phyloP scores from a whole-genome alignment of 2,888 invertebrate species.

The Calliopum simillimum region DNA sequence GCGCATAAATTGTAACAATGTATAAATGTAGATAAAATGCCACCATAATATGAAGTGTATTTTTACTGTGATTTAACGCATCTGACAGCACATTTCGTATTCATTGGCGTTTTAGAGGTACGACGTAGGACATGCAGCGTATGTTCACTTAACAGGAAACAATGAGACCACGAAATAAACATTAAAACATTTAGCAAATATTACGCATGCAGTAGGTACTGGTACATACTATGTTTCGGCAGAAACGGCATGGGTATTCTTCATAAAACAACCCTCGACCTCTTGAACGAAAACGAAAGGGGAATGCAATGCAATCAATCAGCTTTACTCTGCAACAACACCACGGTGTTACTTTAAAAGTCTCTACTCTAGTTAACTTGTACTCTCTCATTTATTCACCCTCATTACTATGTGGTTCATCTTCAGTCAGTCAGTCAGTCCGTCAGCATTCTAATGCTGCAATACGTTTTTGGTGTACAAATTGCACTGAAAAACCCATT shows the following conservation, averaged over 20 bases:
- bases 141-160: slow-evolving; percentile 62
- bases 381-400: neutral
- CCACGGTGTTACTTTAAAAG: too few relatives aligned
- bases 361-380: neutral
- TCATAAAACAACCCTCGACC: neutral
- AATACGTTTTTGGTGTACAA: slow-evolving; percentile 65
- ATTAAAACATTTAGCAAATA: slow-evolving; percentile 34
- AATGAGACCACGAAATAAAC: slow-evolving; percentile 61
- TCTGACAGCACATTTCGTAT: slow-evolving; percentile 48
- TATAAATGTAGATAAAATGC: slow-evolving; percentile 46
- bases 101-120: slow-evolving; percentile 50
- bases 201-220: neutral
- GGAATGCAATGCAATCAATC: slow-evolving; percentile 23
- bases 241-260: too few relatives aligned
- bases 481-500: slow-evolving; percentile 54
- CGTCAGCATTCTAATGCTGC: slow-evolving; percentile 18
- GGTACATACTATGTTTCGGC: too few relatives aligned
- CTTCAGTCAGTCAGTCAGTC: slow-evolving; percentile 38
- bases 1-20: slow-evolving; percentile 45
- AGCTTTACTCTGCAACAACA: slow-evolving; percentile 7
- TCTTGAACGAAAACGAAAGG: neutral
- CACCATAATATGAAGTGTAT: slow-evolving; percentile 63
- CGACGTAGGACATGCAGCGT: slow-evolving; percentile 57
- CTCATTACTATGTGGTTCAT: too few relatives aligned
- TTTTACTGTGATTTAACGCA: slow-evolving; percentile 37